Evolutionary conservation across 1,140 invertebrate species (phyloP), one percentile per base, ranked within the genome.

Genomic region (Caenorhabditis inopinata): DNA sequence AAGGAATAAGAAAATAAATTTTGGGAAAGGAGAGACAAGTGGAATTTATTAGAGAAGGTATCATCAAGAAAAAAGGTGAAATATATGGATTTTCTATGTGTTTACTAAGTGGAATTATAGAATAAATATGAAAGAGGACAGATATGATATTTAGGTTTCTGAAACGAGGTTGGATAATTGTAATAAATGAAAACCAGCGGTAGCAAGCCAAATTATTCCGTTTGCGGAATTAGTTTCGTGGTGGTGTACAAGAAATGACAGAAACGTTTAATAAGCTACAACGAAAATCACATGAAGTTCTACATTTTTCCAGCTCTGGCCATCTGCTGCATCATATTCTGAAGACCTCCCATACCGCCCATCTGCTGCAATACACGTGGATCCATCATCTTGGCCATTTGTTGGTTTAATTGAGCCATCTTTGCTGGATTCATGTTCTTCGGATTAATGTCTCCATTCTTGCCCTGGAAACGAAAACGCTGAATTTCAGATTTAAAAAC

Each of bases 371-470:
- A 91, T 76, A 99, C 94, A 84, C 95, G 91, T 0, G 97, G 97
- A 91, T 99, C 97, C 93, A 99, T 99, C 95, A 99, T 98, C 89
- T 96, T 97, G 5, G 97, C 96, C 95, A 99, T 99, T 90, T 99
- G 96, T 90, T 98, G 96, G 90, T 99, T 99, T 0, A 99, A 90
- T 91, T 98, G 97, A 0, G 94, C 93, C 95, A 99, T 99, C 91
- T 99, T 97, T 27, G 93, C 93, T 81, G 94, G 95, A 90, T 99
- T 99, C 0, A 99, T 95, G 90, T 99, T 99, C 89, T 97, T 98
- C 3, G 94, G 93, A 74, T 89, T 88, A 93, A 98, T 97, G 88
- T 99, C 96, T 48, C 96, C 96, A 27, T 49, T 81, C 45, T 81
- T 81, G 53, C 95, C 94, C 92, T 87, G 79, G 23, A 87, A 86